Conservation (phyloP, 1,140 invertebrate species). For the Drosophila bocqueti region DNA sequence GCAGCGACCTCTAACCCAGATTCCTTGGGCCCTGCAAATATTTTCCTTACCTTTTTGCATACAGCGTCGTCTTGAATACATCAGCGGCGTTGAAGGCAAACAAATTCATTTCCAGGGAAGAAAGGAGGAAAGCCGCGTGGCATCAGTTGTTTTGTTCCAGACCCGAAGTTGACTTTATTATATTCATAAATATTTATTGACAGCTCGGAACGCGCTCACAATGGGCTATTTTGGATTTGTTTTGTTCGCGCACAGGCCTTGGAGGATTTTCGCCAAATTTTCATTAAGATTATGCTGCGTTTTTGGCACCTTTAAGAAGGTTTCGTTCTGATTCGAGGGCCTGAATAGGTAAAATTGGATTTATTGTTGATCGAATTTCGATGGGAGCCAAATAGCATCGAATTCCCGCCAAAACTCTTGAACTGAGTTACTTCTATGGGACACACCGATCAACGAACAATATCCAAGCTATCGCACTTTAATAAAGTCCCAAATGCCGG, state of each 20-base stretch:
- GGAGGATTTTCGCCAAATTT: slow-evolving; percentile 54
- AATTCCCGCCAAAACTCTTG: slow-evolving; percentile 22
- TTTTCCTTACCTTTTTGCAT: slow-evolving; percentile 67
- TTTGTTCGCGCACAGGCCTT: slow-evolving; percentile 5
- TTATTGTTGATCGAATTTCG: slow-evolving; percentile 9
- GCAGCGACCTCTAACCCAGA: slow-evolving; percentile 67
- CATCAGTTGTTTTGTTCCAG: slow-evolving; percentile 31
- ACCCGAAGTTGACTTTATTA: slow-evolving; percentile 68
- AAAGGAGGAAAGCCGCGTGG: slow-evolving; percentile 63
- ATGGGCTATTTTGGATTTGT: slow-evolving; percentile 35
- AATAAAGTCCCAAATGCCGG: slow-evolving; percentile 51
- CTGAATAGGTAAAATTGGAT: slow-evolving; percentile 14
- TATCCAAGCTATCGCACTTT: slow-evolving; percentile 36
- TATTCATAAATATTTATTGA: slow-evolving; percentile 77
- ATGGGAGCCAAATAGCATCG: not conserved
- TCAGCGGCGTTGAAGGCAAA: slow-evolving; percentile 50
- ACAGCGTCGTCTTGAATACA: slow-evolving; percentile 38
- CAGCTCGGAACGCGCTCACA: slow-evolving; percentile 48
- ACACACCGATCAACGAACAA: not conserved
- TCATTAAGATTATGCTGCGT: slow-evolving; percentile 34
- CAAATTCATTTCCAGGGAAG: slow-evolving; percentile 61
- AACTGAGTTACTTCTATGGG: slow-evolving; percentile 17
- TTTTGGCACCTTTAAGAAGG: slow-evolving; percentile 33
- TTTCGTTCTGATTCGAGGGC: not conserved
- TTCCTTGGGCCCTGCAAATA: slow-evolving; percentile 61